Evolutionary conservation across 2,797 vertebrate species (phyloP).

Genomic region (Psittacula echo): DNA sequence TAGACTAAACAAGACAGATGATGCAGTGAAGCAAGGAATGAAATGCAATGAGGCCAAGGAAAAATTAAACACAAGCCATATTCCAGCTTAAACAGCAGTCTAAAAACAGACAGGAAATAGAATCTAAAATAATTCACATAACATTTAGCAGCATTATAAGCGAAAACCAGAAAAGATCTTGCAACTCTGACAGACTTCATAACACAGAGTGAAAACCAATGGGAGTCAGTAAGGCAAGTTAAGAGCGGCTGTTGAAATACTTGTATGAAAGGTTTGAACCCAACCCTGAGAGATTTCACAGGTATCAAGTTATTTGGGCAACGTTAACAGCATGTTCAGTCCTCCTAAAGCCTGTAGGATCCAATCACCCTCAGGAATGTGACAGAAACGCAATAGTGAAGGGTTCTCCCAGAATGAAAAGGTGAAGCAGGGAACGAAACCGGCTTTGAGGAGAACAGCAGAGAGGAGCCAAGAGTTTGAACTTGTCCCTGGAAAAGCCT

Average conservation of each 20-base stretch:
- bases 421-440: background rate
- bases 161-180: background rate
- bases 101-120: background rate
- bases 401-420: background rate
- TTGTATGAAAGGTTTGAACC: background rate
- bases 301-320: background rate
- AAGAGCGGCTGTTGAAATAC: background rate
- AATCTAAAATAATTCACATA: background rate
- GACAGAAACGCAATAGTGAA: background rate
- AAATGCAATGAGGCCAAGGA: background rate
- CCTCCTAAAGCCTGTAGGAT: background rate
- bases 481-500: background rate
- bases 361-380: background rate
- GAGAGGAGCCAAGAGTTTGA: background rate
- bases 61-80: background rate
- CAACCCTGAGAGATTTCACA: background rate
- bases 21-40: slow-evolving; percentile 2
- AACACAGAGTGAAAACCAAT: background rate
- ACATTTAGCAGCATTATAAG: background rate
- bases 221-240: background rate
- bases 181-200: background rate
- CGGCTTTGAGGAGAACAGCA: background rate
- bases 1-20: background rate
- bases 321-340: background rate
- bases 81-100: background rate